Evolutionary conservation across 2,113 vertebrate genomes (phyloP), one percentile per base, ranked within the genome.

Genomic region (Seriola quinqueradiata): DNA sequence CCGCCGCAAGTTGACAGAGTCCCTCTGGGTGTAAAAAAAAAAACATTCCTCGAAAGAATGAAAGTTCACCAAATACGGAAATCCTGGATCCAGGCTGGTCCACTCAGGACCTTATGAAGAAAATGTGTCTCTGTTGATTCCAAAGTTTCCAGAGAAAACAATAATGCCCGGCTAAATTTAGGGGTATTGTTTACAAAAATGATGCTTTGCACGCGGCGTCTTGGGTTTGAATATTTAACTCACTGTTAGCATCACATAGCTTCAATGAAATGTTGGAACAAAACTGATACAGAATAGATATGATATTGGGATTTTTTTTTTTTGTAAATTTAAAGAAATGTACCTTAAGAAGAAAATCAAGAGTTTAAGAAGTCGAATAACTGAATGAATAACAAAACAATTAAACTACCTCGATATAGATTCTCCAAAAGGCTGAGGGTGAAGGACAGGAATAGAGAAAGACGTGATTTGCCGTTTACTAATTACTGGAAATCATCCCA

Each of bases 1-100:
- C 60, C 71, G 66, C 38, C 79, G 67, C 59, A 72, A 74, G 72
- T 66, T 11, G 17, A 21, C 19, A 8, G 3, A 4, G 40, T n/a
- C 8, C 19, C 28, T 13, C 1, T 5, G 1, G 70, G 9, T 8
- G 28, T 28, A 28, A 28, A 28, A 28, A 28, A 13, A 25, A 76
- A n/a, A 21, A 9, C 8, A 14, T 13, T 34, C 34, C 25, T 42
- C 1, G 2, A 67, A 57, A 36, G 64, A 32, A 38, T 38, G 11
- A 38, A 55, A n/a, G 66, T 50, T 38, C 28, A 19, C 16, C 48
- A 54, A 38, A 4, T 5, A 3, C 13, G 10, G 25, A 10, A 42
- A 61, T 28, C n/a, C 48, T 21, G 59, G 3, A 46, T 4, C 40
- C 0, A 16, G 8, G 40, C 48, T 10, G 16, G 0, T 7, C 1